Base-by-base conservation (phyloP, 2,797 vertebrate genomes). In the Xenopus petersii region DNA sequence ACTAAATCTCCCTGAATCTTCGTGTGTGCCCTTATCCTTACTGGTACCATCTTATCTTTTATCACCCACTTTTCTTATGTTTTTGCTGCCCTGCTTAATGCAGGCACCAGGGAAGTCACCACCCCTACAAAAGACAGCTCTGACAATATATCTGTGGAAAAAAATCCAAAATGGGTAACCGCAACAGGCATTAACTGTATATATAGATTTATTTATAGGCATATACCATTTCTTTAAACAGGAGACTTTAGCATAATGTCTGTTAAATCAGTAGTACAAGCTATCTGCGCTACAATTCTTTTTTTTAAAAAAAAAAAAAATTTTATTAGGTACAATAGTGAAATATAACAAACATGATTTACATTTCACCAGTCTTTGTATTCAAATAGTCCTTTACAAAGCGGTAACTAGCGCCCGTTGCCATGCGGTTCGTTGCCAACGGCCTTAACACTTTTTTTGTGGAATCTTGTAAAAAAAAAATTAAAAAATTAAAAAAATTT, bases 221-320 rank as follows among this genome's bases (percentile, higher is more conserved):
- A 73, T 78, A 73, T 86, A 83, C 87, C 84, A 84, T 83, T 86
- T 88, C 77, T 81, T 87, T 83, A 87, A 79, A 91, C 88, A 92
- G 89, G 89, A 88, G 87, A 90, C 82, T 91, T 93, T 86, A 92
- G 90, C 90, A 92, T 89, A 91, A 87, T 84, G 91, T 91, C 85
- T 92, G 90, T 94, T 93, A 93, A 94, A 91, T 95, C 94, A 95
- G 94, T 94, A 94, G 93, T 94, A 93, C 91, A 93, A 91, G 90
- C 93, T 93, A 93, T 92, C 88, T 94, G 91, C 92, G 92, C 86
- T 93, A 93, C 95, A 94, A 91, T 88, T 89, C 87, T 87, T 71
- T 71, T 49, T 30, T 30, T 2, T 2, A 30, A 30, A 30, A 30
- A 30, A 30, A 30, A 30, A 4, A 30, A 30, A 30, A 30, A 30